These are phyloP conservation scores for Chloropsis hardwickii DNA, from an alignment of 2,113 vertebrate genomes.

Conservation along the genomic window DNA sequence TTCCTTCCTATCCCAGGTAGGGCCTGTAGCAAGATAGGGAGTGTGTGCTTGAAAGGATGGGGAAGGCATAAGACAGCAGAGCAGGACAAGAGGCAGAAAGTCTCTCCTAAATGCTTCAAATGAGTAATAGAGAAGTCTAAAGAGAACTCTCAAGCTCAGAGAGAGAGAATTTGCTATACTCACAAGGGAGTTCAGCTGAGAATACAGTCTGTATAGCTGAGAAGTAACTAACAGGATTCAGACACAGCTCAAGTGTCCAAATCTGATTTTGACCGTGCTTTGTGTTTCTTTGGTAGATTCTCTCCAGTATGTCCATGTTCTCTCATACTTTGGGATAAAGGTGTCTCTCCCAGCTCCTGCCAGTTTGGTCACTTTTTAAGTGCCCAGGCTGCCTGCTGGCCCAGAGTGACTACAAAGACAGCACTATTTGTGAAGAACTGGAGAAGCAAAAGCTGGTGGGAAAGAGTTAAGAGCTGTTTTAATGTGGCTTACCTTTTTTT, in stretches of 20 bases:
- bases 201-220: not conserved
- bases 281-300: not conserved
- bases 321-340: not conserved
- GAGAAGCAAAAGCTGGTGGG: not conserved
- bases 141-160: not conserved
- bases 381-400: not conserved
- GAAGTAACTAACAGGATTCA: not conserved
- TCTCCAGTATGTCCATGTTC: not conserved
- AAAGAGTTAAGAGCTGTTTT: not conserved
- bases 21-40: not conserved
- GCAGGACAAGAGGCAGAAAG: not conserved
- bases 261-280: fast-evolving
- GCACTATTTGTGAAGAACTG: not conserved
- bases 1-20: not conserved
- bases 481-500: not conserved
- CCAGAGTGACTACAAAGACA: not conserved
- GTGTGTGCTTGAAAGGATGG: not conserved
- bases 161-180: not conserved
- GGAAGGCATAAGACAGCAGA: not conserved
- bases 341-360: not conserved
- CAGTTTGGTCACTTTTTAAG: not conserved
- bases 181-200: not conserved
- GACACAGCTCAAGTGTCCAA: not conserved
- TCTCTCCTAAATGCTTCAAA: not conserved
- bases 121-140: not conserved